Evolutionary conservation across 2,113 vertebrate genomes (phyloP).

Genomic region (Arenaria interpres): DNA sequence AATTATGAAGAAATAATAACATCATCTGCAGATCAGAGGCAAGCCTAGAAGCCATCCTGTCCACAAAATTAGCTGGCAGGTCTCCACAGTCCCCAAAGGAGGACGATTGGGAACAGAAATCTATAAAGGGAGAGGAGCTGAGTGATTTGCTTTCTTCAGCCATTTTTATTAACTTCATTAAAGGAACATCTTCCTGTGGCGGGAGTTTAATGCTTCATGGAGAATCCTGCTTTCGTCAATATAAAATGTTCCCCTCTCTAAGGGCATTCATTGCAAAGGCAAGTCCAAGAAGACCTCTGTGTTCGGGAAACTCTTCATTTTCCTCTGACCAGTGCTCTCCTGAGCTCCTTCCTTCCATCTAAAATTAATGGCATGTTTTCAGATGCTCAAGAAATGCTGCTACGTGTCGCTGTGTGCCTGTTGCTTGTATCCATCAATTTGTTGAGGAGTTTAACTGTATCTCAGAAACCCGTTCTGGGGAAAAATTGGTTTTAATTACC

Average conservation of each 20-base stretch:
- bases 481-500: neutral
- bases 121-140: slow-evolving; percentile 5
- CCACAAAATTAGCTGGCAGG: slow-evolving; percentile 29
- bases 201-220: neutral
- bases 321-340: neutral
- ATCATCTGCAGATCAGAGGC: slow-evolving; percentile 32
- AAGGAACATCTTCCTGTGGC: neutral
- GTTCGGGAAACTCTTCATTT: neutral
- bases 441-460: neutral
- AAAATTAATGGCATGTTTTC: neutral
- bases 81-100: neutral
- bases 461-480: neutral
- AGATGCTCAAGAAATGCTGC: neutral
- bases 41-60: slow-evolving; percentile 37
- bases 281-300: neutral
- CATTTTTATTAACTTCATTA: slow-evolving; percentile 31
- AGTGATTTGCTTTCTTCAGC: slow-evolving; percentile 12
- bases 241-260: neutral
- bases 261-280: neutral
- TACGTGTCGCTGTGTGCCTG: neutral
- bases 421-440: neutral
- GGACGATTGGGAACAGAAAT: neutral
- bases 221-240: neutral
- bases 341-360: neutral
- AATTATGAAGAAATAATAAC: slow-evolving; percentile 62